Base-by-base conservation (phyloP, 1,140 invertebrate genomes). In the Leptinotarsa undecemlineata region DNA sequence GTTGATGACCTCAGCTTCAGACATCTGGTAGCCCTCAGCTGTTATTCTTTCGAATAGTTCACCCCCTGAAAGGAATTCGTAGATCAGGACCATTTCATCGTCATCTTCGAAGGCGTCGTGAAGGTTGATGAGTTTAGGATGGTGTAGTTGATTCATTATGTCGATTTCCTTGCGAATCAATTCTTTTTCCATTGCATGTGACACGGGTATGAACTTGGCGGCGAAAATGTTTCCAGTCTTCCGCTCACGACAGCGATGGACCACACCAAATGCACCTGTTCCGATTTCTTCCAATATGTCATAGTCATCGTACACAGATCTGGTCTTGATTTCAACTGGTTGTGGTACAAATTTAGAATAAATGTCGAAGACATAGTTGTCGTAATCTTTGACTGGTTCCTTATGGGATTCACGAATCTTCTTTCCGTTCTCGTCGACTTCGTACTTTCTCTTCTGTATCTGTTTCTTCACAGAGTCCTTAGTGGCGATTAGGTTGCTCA, bases 41-140 rank as follows among this genome's bases (percentile, higher is more conserved):
- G 98, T 98, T 80, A 99, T 99, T 75, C 98, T 91, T 86, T 99
- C 98, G 86, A 99, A 99, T 14, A 99, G 87, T 88, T 99, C 98
- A 70, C 98, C 98, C 76, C 98, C 98, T 74, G 98, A 98, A 81
- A 99, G 88, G 89, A 99, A 99, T 90, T 99, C 98, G 80, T 98
- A 96, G 76, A 99, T 98, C 4, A 99, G 90, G 33, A 99, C 95
- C 97, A 99, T 99, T 89, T 99, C 98, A 80, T 99, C 96, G 77
- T 98, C 97, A 84, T 99, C 97, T 85, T 99, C 98, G 85, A 98
- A 99, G 0, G 98, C 98, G 85, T 99, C 98, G 82, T 99, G 98
- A 1, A 99, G 87, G 83, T 99, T 98, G 80, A 99, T 98, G 23
- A 99, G 88, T 86, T 98, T 98, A 62, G 93, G 93, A 88, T 99